Evolutionary conservation across 1,140 invertebrate species (phyloP).

Genomic region (Muscidifurax raptorellus): DNA sequence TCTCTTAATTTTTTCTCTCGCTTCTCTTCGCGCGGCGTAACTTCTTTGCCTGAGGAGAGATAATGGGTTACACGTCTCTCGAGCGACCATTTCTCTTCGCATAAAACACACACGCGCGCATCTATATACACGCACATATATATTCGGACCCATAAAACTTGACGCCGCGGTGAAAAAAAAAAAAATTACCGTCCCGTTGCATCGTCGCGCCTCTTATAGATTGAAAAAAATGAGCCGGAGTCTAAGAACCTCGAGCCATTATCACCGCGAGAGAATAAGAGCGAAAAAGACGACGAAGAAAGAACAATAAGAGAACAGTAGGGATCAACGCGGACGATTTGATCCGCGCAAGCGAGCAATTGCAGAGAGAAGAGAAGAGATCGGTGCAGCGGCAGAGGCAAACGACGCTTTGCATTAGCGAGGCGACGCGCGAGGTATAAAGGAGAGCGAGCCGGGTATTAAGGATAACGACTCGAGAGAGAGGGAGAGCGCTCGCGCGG

Average conservation of each 20-base stretch:
- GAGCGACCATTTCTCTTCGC: background rate
- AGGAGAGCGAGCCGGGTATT: constrained; percentile 7
- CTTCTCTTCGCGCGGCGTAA: background rate
- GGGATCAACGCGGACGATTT: constrained; percentile 20
- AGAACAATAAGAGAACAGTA: background rate
- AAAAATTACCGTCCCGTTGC: background rate
- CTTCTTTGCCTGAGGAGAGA: background rate
- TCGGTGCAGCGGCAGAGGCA: background rate
- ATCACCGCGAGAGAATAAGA: background rate
- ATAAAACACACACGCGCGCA: background rate
- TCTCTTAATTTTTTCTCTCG: background rate
- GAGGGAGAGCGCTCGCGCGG: background rate
- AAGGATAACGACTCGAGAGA: constrained; percentile 26
- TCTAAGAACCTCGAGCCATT: background rate
- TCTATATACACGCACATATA: too few relatives aligned
- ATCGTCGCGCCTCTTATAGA: background rate
- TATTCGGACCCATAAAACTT: background rate
- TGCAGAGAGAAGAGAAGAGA: background rate
- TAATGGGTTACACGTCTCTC: background rate
- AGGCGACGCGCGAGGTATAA: background rate
- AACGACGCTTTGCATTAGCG: constrained; percentile 41
- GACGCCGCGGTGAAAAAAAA: background rate
- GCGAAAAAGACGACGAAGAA: background rate
- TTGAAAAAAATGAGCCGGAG: background rate
- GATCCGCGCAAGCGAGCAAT: constrained; percentile 2